Evolutionary conservation across 2,797 vertebrate genomes (phyloP), one percentile per base, ranked within the genome.

Genomic region (Carapus acus): DNA sequence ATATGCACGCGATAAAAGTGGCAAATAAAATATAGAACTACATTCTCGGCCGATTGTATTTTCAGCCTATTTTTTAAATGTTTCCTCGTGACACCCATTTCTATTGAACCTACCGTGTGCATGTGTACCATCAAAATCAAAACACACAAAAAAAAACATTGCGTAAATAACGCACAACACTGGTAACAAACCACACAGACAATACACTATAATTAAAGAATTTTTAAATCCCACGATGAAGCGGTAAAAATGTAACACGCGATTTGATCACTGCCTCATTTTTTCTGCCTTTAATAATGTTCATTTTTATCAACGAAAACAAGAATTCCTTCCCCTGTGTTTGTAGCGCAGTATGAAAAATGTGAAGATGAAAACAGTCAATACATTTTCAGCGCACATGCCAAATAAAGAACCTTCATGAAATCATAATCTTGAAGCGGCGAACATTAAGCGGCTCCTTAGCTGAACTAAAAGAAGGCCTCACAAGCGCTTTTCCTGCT

Each of bases 401-500:
- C 6, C 20, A 63, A 61, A 6, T 2, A 42, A 24, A 20, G 43
- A 58, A 62, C 47, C 11, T 15, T 21, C 19, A 21, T 44, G n/a
- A 54, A 69, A 36, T 20, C 7, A 11, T 19, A 54, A 45, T 62
- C 49, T 2, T n/a, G 8, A 0, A 38, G n/a, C n/a, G n/a, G n/a
- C n/a, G n/a, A n/a, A n/a, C n/a, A 20, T 13, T 11, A 50, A 20
- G 34, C 3, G 27, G 17, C 2, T 21, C 7, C 4, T 56, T 60
- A 27, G 5, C 24, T 21, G 12, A 13, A 54, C 22, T 6, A 8
- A 48, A 20, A 4, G 44, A 3, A 22, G 51, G 6, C 6, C 24
- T 14, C 11, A 7, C 54, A 73, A 61, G 62, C 42, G 62, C 37
- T 6, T 51, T 36, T 62, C 9, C 20, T 4, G 15, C 13, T 16